Evolutionary conservation across 1,140 invertebrate species (phyloP).

Genomic region (Belonocnema kinseyi): DNA sequence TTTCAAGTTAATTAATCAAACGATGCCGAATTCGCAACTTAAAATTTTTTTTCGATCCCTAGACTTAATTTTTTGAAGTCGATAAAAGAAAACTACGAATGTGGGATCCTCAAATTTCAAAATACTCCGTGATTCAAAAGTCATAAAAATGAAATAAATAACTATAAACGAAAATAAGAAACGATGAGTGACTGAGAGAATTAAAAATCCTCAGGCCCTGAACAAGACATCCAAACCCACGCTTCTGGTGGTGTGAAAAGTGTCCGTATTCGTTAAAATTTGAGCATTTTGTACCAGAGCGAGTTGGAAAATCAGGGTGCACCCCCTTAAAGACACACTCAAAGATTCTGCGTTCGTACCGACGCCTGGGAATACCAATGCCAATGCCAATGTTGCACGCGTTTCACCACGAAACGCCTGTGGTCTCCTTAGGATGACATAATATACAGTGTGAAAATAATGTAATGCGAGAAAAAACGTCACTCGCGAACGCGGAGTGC

Average conservation of each 20-base stretch:
- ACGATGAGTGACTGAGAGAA: neutral
- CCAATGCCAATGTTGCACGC: slow-evolving; percentile 9
- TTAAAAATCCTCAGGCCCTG: neutral
- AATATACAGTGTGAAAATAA: neutral
- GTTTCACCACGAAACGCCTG: neutral
- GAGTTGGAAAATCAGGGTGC: slow-evolving; percentile 1
- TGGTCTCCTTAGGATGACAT: slow-evolving; percentile 23
- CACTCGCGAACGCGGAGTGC: slow-evolving; percentile 16
- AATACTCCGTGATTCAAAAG: too few relatives aligned
- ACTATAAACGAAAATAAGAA: neutral
- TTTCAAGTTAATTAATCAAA: too few relatives aligned
- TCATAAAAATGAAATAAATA: neutral
- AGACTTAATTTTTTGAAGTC: too few relatives aligned
- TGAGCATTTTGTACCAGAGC: slow-evolving; percentile 10
- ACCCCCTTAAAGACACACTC: slow-evolving; percentile 28
- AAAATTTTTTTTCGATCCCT: too few relatives aligned
- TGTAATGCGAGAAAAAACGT: neutral
- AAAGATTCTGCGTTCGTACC: slow-evolving; percentile 28
- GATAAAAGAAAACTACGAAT: too few relatives aligned
- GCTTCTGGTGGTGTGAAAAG: neutral
- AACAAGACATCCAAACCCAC: neutral
- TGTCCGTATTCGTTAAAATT: neutral
- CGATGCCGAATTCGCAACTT: too few relatives aligned
- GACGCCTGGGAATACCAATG: slow-evolving; percentile 26
- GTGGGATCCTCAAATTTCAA: too few relatives aligned